Percentiles rank a stretch among this genome's conserved stretches.
phyloP scores from a whole-genome alignment of 1,140 invertebrate species.

The Schlechtendalia chinensis region DNA sequence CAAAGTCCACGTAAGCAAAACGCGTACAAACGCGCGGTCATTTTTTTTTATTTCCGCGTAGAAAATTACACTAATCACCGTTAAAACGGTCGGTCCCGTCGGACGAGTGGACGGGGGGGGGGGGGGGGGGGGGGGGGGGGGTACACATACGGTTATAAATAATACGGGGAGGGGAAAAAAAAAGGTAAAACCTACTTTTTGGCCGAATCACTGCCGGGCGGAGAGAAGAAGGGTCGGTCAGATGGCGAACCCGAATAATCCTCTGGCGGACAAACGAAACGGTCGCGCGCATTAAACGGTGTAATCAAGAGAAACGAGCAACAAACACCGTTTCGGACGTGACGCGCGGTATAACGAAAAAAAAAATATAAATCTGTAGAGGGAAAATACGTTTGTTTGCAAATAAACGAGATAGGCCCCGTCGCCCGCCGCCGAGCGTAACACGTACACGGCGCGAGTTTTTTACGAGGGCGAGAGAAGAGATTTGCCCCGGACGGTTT shows the following conservation, averaged over 20 bases:
- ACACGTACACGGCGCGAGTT: no score
- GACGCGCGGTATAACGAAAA: background rate
- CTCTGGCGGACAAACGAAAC: background rate
- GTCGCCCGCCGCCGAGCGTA: no score
- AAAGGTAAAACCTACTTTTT: background rate
- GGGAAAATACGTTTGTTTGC: background rate
- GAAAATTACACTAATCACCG: background rate
- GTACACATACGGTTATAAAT: no score
- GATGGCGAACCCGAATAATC: no score
- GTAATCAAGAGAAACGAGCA: constrained; percentile 42
- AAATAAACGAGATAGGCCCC: no score
- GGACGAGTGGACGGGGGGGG: no score
- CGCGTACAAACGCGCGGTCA: no score
- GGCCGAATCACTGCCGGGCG: background rate
- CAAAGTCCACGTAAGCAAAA: background rate
- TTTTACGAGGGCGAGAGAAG: no score
- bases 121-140: no score
- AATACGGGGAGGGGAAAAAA: no score
- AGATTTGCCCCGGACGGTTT: no score
- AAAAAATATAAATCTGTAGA: background rate
- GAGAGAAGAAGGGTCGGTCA: no score
- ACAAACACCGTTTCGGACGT: background rate
- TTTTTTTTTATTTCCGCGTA: background rate
- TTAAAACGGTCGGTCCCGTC: background rate
- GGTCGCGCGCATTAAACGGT: constrained; percentile 9